These are phyloP conservation scores for Orchesella cincta DNA, from an alignment of 1,140 invertebrate species.

Conservation along the genomic window DNA sequence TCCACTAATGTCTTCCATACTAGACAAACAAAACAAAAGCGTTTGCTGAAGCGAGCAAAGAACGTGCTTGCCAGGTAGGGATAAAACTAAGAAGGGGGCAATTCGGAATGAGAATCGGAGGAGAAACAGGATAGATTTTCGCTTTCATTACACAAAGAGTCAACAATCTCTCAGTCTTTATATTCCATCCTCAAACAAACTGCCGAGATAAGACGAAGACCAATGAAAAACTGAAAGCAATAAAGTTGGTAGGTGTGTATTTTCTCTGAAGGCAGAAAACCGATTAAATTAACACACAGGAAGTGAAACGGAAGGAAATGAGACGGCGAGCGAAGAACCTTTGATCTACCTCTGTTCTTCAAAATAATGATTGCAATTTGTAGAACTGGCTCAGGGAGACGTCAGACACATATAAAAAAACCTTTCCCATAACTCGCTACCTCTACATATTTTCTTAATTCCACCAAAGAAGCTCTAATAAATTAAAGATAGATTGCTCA, in stretches of 20 bases:
- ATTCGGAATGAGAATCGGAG: neutral
- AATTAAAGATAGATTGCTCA: too few species aligned
- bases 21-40: neutral
- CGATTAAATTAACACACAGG: conserved; percentile 28
- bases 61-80: neutral
- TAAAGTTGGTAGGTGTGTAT: conserved; percentile 17
- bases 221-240: conserved; percentile 5
- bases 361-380: too few species aligned
- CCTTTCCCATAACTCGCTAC: too few species aligned
- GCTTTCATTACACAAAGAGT: conserved; percentile 14
- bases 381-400: too few species aligned
- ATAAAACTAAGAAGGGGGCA: neutral
- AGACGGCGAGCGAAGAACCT: too few species aligned
- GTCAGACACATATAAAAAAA: too few species aligned
- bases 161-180: neutral
- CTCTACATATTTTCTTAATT: too few species aligned
- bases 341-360: too few species aligned
- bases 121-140: neutral
- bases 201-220: conserved; percentile 3
- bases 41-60: neutral
- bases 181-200: neutral
- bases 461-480: too few species aligned
- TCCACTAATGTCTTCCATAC: neutral
- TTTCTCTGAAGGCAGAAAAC: conserved; percentile 7
- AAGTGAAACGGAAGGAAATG: conserved; percentile 27